Percentiles rank a stretch among this genome's conserved stretches.
Evolutionary conservation across 1,140 invertebrate species (phyloP).

Genomic region (honey bee (Apis mellifera)): Amel_HAv3.1 CM009935.2:10833001-10833500

Average conservation of each 20-base stretch:
- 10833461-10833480: too few species aligned
- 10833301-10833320: not conserved
- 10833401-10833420: slow-evolving; percentile 66
- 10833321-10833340: not conserved
- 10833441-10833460: not conserved
- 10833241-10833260: not conserved
- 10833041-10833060: slow-evolving; percentile 20
- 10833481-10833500: too few species aligned
- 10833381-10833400: not conserved
- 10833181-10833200: slow-evolving; percentile 46
- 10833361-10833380: not conserved
- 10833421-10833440: not conserved
- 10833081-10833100: slow-evolving; percentile 56
- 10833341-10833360: too few species aligned
- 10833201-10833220: not conserved
- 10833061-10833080: slow-evolving; percentile 52
- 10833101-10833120: slow-evolving; percentile 49
- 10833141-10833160: slow-evolving; percentile 56
- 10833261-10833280: not conserved
- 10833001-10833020: not conserved
- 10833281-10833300: not conserved
- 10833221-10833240: not conserved
- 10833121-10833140: slow-evolving; percentile 48
- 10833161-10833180: slow-evolving; percentile 70
- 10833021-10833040: slow-evolving; percentile 6